These are phyloP conservation scores for Balanococcus diminutus DNA, from an alignment of 2,888 invertebrate species.

Conservation along the genomic window DNA sequence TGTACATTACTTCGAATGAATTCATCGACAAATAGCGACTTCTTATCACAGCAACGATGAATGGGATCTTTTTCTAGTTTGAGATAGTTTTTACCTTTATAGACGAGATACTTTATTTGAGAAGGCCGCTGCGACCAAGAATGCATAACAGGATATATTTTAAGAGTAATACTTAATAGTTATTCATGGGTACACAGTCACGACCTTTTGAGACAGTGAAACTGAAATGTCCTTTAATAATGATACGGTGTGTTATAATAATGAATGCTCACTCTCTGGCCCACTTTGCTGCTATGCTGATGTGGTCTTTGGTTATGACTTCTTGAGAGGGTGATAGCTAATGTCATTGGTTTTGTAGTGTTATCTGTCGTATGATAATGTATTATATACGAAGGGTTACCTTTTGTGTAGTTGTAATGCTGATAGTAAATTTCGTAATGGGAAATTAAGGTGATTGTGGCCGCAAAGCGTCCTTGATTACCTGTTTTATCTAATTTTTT, in stretches of 20 bases:
- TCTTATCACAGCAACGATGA: background rate
- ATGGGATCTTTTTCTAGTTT: conserved; percentile 6
- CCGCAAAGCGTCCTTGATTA: background rate
- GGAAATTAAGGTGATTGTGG: conserved; percentile 7
- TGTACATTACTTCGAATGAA: background rate
- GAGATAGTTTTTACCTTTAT: conserved; percentile 9
- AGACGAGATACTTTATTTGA: conserved; percentile 1
- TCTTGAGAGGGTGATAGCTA: background rate
- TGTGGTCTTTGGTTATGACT: background rate
- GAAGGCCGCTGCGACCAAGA: conserved; percentile 16
- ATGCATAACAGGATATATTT: conserved; percentile 27
- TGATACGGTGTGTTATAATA: conserved; percentile 26
- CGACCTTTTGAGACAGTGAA: conserved; percentile 14
- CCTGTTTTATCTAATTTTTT: conserved; percentile 4
- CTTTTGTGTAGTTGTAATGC: background rate
- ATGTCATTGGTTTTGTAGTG: background rate
- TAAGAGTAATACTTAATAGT: background rate
- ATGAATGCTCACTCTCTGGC: background rate
- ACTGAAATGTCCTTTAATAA: conserved; percentile 23
- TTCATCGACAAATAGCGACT: background rate
- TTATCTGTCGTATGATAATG: background rate
- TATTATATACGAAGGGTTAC: background rate
- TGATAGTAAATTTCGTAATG: background rate
- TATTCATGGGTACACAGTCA: conserved; percentile 16
- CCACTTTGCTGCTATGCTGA: background rate